These are phyloP conservation scores for Kryptolebias ocellatus DNA, from an alignment of 2,797 vertebrate species.

Conservation along the genomic window DNA sequence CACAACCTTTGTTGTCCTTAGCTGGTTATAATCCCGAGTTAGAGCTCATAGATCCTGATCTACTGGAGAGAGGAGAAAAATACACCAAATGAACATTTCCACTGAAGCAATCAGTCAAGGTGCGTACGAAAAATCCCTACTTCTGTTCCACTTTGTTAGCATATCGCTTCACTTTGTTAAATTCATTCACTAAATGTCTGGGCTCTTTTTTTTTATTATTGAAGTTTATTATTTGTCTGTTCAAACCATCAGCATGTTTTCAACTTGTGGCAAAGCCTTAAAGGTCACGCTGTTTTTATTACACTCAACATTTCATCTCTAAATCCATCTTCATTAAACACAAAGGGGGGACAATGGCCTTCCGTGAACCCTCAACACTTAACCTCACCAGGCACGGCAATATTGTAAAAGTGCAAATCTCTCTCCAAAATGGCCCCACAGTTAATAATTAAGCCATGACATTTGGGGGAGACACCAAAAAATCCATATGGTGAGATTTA, in stretches of 20 bases:
- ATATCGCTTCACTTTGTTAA: conserved; percentile 7
- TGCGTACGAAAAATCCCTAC: background rate
- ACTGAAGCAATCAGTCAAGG: conserved; percentile 26
- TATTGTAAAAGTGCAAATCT: conserved; percentile 80
- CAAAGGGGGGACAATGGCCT: conserved; percentile 70
- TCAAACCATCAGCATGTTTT: conserved; percentile 45
- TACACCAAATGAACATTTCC: conserved; percentile 26
- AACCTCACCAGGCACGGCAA: conserved; percentile 76
- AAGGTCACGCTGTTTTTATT: conserved; percentile 79
- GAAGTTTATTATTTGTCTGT: conserved; percentile 40
- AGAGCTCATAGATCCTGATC: conserved; percentile 53
- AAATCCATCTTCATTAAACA: conserved; percentile 84
- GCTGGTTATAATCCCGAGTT: conserved; percentile 70
- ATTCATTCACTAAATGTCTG: conserved; percentile 17
- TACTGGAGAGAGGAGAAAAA: conserved; percentile 18
- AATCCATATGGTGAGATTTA: conserved; percentile 83
- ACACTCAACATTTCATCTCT: conserved; percentile 72
- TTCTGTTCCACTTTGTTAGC: conserved; percentile 1
- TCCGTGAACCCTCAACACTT: conserved; percentile 76
- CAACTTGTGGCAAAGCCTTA: conserved; percentile 49
- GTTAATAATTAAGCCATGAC: conserved; percentile 86
- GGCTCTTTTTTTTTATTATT: background rate
- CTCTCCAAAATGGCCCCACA: conserved; percentile 72
- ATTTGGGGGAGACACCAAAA: conserved; percentile 81
- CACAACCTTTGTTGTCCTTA: conserved; percentile 65